These are phyloP conservation scores for Gallinago stenura DNA, from an alignment of 2,797 vertebrate species.

Conservation along the genomic window DNA sequence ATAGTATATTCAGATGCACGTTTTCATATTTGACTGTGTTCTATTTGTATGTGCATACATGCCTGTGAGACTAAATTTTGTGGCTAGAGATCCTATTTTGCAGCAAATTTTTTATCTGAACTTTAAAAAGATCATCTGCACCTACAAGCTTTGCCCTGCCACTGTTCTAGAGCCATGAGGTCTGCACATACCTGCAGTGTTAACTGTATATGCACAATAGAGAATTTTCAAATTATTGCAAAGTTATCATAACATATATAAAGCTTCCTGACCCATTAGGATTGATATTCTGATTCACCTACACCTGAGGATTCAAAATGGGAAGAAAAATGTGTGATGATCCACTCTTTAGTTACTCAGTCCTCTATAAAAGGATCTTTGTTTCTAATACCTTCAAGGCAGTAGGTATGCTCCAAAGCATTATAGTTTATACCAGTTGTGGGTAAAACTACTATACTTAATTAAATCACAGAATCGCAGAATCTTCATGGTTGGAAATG, in stretches of 20 bases:
- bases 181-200: background rate
- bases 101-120: background rate
- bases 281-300: background rate
- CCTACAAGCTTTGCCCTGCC: background rate
- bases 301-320: background rate
- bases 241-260: background rate
- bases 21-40: background rate
- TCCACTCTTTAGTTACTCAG: background rate
- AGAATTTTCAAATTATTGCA: background rate
- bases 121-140: background rate
- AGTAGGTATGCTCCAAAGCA: background rate
- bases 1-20: rapidly evolving
- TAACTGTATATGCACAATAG: background rate
- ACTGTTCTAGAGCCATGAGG: background rate
- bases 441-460: background rate
- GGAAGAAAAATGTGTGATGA: background rate
- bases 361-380: background rate
- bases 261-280: background rate
- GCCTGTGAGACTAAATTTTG: background rate
- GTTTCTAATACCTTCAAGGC: background rate
- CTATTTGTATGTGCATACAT: background rate
- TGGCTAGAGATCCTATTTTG: background rate
- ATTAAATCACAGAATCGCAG: background rate
- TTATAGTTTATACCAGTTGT: background rate
- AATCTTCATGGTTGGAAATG: background rate